Evolutionary conservation across 2,113 vertebrate species (phyloP), one percentile per base, ranked within the genome.

Genomic region (Neotoma lepida): DNA sequence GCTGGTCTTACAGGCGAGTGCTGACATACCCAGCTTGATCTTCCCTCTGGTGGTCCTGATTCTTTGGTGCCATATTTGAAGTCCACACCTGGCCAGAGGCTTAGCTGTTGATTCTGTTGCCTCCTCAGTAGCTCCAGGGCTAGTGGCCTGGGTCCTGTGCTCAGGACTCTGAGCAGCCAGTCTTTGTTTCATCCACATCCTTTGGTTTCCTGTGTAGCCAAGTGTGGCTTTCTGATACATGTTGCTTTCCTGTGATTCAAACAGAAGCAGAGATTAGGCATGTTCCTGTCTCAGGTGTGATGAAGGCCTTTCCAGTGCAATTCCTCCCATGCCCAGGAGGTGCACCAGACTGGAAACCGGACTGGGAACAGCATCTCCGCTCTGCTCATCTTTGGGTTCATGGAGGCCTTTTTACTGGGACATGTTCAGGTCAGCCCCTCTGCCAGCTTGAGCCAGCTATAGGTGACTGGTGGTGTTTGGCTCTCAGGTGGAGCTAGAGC

Each of bases 401-500:
- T n/a, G 30, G 28, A 46, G 54, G 26, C 56, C 12, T 28, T 20
- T 24, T 41, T 26, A 41, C 44, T 14, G 9, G 41, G 71, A 15
- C 30, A 0, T 14, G 0, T 6, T 15, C 12, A 18, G 0, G 2
- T 4, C 14, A 28, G 61, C 33, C 18, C 1, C 46, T 44, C 22
- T 46, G 33, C 63, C 0, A 18, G 41, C 68, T 70, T 9, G 26
- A 14, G 35, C 22, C 2, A 6, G 20, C 3, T 49, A 14, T 4
- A 0, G 9, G n/a, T 18, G 88, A 49, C 30, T 0, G 6, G 61
- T 1, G 30, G 35, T 17, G 20, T 46, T 26, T 84, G 84, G n/a
- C 58, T 70, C 63, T 2, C 97, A 99, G 99, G 99, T 99, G 94
- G 99, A 99, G 96, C 98, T 99, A 66, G 99, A 99, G 90, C 98